phyloP scores from a whole-genome alignment of 2,797 vertebrate genomes.

The Hippocampus kuda region DNA sequence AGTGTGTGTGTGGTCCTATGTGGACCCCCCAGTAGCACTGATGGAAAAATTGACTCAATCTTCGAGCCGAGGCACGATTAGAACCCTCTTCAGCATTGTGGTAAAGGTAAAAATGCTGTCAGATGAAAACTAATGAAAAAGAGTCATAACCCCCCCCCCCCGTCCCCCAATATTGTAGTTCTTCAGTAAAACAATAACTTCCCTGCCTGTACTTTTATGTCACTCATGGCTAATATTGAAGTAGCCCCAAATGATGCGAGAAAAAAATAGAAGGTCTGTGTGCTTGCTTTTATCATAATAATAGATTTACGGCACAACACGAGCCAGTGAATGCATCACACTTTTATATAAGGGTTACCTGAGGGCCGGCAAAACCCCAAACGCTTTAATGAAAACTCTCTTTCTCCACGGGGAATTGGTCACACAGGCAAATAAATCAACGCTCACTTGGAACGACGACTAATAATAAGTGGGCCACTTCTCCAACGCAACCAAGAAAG shows the following conservation, averaged over 20 bases:
- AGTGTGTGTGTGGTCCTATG: no score
- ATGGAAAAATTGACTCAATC: no score
- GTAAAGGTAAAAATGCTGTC: background rate
- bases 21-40: no score
- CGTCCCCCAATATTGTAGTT: background rate
- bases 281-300: constrained; percentile 39
- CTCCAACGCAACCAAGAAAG: constrained; percentile 24
- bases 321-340: constrained; percentile 11
- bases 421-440: constrained; percentile 24
- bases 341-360: constrained; percentile 34
- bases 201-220: background rate
- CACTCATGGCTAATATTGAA: background rate
- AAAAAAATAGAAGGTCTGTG: constrained; percentile 5
- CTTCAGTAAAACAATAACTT: background rate
- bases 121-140: background rate
- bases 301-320: background rate
- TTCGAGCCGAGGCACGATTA: no score
- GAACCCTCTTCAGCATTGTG: no score
- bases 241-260: background rate
- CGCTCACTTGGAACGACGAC: constrained; percentile 16
- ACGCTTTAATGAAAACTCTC: constrained; percentile 27
- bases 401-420: constrained; percentile 21
- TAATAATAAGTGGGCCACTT: constrained; percentile 9
- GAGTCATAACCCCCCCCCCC: background rate
- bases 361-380: constrained; percentile 21